phyloP scores from a whole-genome alignment of 2,113 vertebrate genomes.

The Poeciliopsis prolifica region DNA sequence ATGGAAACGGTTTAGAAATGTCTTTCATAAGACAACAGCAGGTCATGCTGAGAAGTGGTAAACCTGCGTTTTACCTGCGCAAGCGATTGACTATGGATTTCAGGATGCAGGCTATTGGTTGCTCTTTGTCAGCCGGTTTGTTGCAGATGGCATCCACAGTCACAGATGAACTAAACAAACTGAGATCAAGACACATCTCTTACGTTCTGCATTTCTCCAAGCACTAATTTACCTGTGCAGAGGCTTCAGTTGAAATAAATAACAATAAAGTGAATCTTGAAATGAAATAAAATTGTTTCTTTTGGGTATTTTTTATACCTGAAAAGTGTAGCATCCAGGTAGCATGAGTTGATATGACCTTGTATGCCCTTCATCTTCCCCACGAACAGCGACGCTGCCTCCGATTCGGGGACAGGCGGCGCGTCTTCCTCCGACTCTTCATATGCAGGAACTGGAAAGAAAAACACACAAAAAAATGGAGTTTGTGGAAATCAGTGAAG shows the following conservation, averaged over 20 bases:
- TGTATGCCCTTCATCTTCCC: slow-evolving; percentile 85
- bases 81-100: slow-evolving; percentile 80
- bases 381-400: slow-evolving; percentile 70
- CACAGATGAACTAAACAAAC: slow-evolving; percentile 80
- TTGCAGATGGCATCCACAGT: slow-evolving; percentile 76
- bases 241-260: not conserved
- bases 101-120: slow-evolving; percentile 69
- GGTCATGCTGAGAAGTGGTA: not conserved
- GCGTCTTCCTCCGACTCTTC: slow-evolving; percentile 64
- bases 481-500: not conserved
- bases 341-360: slow-evolving; percentile 85
- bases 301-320: slow-evolving; percentile 68
- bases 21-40: not conserved
- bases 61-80: slow-evolving; percentile 73
- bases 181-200: slow-evolving; percentile 42
- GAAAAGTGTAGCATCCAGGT: slow-evolving; percentile 84
- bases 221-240: not conserved
- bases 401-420: slow-evolving; percentile 73
- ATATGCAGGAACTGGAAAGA: slow-evolving; percentile 50
- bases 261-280: slow-evolving; percentile 1
- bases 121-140: slow-evolving; percentile 59
- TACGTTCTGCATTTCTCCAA: slow-evolving; percentile 6
- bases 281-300: not conserved
- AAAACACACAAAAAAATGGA: not conserved
- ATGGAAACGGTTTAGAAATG: slow-evolving; percentile 9